Evolutionary conservation across 2,113 vertebrate species (phyloP).

Genomic region (Strigops habroptila): DNA sequence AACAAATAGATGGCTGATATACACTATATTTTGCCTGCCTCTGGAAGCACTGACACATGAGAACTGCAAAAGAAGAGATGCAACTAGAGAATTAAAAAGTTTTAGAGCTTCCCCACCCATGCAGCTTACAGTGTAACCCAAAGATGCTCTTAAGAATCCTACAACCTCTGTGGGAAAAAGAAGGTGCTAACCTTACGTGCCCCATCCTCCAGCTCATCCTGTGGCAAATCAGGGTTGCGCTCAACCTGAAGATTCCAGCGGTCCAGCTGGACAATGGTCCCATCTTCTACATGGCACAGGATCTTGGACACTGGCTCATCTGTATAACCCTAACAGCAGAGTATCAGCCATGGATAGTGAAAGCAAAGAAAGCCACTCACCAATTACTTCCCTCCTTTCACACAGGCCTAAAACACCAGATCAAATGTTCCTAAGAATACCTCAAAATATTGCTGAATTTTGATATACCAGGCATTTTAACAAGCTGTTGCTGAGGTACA

Average conservation of each 20-base stretch:
- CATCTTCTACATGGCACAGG: slow-evolving; percentile 83
- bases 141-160: neutral
- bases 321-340: slow-evolving; percentile 75
- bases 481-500: neutral
- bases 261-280: slow-evolving; percentile 81
- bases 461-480: neutral
- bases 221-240: slow-evolving; percentile 78
- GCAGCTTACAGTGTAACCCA: neutral
- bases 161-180: neutral
- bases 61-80: neutral
- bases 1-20: neutral
- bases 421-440: neutral
- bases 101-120: neutral
- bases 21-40: neutral
- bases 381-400: neutral
- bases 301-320: slow-evolving; percentile 85
- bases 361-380: neutral
- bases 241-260: slow-evolving; percentile 86
- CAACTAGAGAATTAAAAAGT: neutral
- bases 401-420: neutral
- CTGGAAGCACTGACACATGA: neutral
- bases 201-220: slow-evolving; percentile 80
- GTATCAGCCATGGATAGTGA: neutral
- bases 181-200: slow-evolving; percentile 75
- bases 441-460: neutral